These are phyloP conservation scores for Drosophila lacertosa DNA, from an alignment of 1,140 invertebrate genomes.

Conservation along the genomic window DNA sequence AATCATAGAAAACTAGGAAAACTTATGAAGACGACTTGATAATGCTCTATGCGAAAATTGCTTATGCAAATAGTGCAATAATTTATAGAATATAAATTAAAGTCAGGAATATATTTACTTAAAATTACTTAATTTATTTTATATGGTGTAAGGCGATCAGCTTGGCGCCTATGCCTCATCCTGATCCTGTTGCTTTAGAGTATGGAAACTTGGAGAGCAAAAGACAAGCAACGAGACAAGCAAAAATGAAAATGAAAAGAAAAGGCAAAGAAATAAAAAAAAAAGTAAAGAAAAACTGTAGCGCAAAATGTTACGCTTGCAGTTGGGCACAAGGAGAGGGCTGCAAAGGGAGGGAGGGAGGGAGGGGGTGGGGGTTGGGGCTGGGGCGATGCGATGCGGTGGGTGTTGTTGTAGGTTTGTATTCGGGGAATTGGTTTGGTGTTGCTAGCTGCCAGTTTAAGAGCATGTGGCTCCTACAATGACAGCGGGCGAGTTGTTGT, in stretches of 20 bases:
- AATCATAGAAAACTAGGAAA: conserved; percentile 5
- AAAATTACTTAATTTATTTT: neutral
- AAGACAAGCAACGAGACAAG: conserved; percentile 48
- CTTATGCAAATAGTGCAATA: neutral
- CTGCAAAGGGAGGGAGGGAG: neutral
- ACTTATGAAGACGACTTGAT: neutral
- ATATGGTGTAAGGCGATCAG: neutral
- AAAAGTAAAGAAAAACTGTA: conserved; percentile 53
- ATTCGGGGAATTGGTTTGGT: conserved; percentile 37
- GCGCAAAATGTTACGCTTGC: conserved; percentile 79
- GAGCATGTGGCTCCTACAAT: conserved; percentile 73
- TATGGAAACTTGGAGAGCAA: conserved; percentile 33
- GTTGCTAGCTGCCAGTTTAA: conserved; percentile 33
- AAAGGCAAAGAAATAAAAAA: conserved; percentile 17
- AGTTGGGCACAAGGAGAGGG: conserved; percentile 16
- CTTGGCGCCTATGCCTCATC: neutral
- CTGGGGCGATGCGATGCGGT: neutral
- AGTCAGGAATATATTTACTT: too few relatives aligned
- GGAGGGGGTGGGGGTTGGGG: neutral
- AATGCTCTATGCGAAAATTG: conserved; percentile 7
- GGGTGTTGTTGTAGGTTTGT: conserved; percentile 18
- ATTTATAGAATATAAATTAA: neutral
- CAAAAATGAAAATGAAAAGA: conserved; percentile 47
- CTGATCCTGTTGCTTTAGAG: conserved; percentile 9
- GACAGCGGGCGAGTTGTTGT: conserved; percentile 50